These are phyloP conservation scores for Lagopus muta DNA, from an alignment of 2,113 vertebrate genomes.

Conservation along the genomic window DNA sequence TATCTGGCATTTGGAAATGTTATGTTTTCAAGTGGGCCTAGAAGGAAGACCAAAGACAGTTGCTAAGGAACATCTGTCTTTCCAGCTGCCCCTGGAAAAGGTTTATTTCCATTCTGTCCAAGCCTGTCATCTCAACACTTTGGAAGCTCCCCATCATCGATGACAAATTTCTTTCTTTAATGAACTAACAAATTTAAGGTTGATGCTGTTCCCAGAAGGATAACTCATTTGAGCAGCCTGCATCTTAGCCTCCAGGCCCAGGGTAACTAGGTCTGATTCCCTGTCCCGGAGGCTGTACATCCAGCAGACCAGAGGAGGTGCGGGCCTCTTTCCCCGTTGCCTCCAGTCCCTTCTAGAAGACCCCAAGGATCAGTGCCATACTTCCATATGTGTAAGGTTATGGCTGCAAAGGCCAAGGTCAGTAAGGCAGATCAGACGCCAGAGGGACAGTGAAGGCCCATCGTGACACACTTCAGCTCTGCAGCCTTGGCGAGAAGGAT, in stretches of 20 bases:
- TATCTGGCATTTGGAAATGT: background rate
- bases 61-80: background rate
- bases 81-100: background rate
- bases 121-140: background rate
- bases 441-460: background rate
- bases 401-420: background rate
- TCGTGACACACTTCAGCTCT: background rate
- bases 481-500: background rate
- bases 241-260: background rate
- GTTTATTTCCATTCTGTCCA: too few relatives aligned
- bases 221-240: background rate
- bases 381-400: rapidly evolving
- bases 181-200: background rate
- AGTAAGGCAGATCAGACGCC: background rate
- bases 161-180: background rate
- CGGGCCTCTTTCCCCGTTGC: background rate
- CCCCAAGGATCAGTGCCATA: background rate
- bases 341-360: background rate
- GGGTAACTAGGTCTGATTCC: background rate
- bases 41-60: background rate
- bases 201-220: too few relatives aligned
- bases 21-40: background rate
- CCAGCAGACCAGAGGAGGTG: background rate
- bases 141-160: background rate
- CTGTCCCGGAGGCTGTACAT: too few relatives aligned